Base-by-base conservation (phyloP, 1,140 invertebrate genomes). In the Zeugodacus cucurbitae region DNA sequence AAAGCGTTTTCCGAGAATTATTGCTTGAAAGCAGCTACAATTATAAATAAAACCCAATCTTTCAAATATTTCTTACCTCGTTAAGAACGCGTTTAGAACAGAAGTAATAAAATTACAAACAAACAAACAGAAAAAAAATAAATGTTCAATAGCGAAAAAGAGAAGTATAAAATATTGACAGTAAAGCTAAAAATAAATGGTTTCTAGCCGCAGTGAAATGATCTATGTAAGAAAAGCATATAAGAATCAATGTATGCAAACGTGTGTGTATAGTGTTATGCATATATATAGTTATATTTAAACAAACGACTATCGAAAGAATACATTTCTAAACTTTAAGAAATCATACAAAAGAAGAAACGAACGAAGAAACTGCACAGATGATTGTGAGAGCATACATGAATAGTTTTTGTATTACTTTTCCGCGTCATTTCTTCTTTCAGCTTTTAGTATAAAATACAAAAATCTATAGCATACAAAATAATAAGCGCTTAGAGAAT, bases 111-210 rank as follows among this genome's bases (percentile, higher is more conserved):
- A 37, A 41, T 41, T n/a, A 32, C 11, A 67, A 34, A 67, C 14
- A n/a, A 62, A 62, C n/a, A 20, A 34, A 20, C 29, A 67, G 34
- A 64, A 29, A 10, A 64, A 67, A 67, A 2, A 67, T 3, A 67
- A 67, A n/a, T 67, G 29, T 32, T 70, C 64, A 70, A 64, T 64
- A n/a, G 62, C 29, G 62, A 64, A 64, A 26, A 64, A 26, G 4
- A 70, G 37, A 29, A 22, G 26, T 37, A 70, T 14, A 64, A 62
- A 59, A 34, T 87, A 44, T 44, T 64, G 58, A 87, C 86, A 34
- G 58, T 32, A 87, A 87, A 34, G 57, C 57, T 87, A 87, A 87
- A 87, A 87, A 87, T 87, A 87, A 87, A 87, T 14, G 10, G 34
- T 87, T 62, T 59, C 37, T 87, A 64, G 59, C 82, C 29, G 22